phyloP scores from a whole-genome alignment of 2,888 invertebrate genomes.

The Calameuta filiformis region DNA sequence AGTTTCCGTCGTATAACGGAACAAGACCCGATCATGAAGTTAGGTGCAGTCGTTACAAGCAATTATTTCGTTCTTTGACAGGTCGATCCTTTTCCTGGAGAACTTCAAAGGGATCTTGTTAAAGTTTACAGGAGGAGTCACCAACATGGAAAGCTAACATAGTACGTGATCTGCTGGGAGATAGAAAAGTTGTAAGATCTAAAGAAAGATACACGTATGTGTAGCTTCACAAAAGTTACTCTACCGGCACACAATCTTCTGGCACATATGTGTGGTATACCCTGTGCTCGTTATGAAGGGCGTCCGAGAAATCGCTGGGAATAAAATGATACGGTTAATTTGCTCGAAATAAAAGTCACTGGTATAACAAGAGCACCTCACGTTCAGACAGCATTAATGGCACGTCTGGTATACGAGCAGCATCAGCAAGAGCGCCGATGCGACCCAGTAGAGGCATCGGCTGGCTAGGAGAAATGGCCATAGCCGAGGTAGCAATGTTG shows the following conservation, averaged over 20 bases:
- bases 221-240: background rate
- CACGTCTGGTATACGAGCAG: background rate
- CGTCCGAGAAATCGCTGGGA: background rate
- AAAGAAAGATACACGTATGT: background rate
- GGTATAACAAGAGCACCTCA: background rate
- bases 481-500: background rate
- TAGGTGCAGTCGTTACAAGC: background rate
- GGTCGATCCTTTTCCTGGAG: background rate
- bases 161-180: no score
- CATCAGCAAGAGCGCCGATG: background rate
- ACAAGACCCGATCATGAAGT: background rate
- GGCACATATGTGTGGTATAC: background rate
- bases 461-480: background rate
- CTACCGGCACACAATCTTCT: background rate
- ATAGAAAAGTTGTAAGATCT: background rate
- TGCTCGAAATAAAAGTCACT: slow-evolving; percentile 17
- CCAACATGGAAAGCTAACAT: background rate
- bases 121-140: background rate
- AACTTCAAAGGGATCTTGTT: background rate
- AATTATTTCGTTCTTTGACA: slow-evolving; percentile 35
- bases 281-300: background rate
- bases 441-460: background rate
- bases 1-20: background rate
- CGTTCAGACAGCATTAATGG: background rate
- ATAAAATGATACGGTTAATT: slow-evolving; percentile 3